Evolutionary conservation across 2,113 vertebrate species (phyloP).

Genomic region (western clawed frog (Xenopus tropicalis)): DNA sequence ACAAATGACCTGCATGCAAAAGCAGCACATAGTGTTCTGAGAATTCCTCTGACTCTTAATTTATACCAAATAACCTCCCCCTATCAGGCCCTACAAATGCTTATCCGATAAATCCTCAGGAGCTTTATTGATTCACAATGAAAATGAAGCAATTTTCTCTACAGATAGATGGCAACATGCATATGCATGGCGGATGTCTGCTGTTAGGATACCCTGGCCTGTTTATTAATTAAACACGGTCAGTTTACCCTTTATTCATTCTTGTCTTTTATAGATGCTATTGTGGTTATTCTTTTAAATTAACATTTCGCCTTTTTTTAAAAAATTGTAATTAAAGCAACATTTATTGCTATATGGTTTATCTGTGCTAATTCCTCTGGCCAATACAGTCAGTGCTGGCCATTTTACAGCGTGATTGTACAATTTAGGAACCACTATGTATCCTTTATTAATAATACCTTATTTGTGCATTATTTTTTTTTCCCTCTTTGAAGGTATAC

Average conservation of each 20-base stretch:
- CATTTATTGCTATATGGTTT: too few relatives aligned
- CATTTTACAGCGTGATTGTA: too few relatives aligned
- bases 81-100: conserved; percentile 34
- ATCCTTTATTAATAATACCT: too few relatives aligned
- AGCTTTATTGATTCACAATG: conserved; percentile 39
- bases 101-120: conserved; percentile 44
- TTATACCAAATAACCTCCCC: conserved; percentile 32
- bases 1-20: background rate
- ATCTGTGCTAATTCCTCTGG: too few relatives aligned
- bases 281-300: too few relatives aligned
- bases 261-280: too few relatives aligned
- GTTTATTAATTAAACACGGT: conserved; percentile 29
- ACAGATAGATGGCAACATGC: conserved; percentile 34
- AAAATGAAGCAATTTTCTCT: conserved; percentile 43
- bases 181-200: conserved; percentile 25
- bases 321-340: too few relatives aligned
- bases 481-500: too few relatives aligned
- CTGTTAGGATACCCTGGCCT: conserved; percentile 12
- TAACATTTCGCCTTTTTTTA: too few relatives aligned
- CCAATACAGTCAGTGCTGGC: too few relatives aligned
- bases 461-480: too few relatives aligned
- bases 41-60: conserved; percentile 32
- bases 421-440: too few relatives aligned
- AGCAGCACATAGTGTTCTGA: conserved; percentile 5
- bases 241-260: conserved; percentile 1